Percentiles rank a stretch among this genome's conserved stretches.
These are phyloP conservation scores for Erynnis tages DNA, from an alignment of 2,888 invertebrate genomes.

Conservation along the genomic window DNA sequence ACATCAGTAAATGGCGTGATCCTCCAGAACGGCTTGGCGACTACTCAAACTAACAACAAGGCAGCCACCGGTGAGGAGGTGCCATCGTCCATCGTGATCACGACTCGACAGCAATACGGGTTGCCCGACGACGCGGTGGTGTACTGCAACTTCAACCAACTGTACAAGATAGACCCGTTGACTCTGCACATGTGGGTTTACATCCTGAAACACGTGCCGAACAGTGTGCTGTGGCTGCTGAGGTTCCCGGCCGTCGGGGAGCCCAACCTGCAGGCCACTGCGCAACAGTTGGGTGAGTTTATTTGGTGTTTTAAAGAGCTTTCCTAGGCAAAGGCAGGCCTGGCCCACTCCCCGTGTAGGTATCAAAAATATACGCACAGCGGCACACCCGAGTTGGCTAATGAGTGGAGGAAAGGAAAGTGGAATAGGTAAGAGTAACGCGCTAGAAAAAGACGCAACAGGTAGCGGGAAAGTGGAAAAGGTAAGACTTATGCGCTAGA, in stretches of 20 bases:
- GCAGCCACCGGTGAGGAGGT: conserved; percentile 99
- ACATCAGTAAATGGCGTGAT: conserved; percentile 97
- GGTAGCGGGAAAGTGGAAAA: too few relatives aligned
- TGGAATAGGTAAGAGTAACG: too few relatives aligned
- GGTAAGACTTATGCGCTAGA: too few relatives aligned
- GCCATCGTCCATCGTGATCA: conserved; percentile 97
- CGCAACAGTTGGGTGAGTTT: conserved; percentile 87
- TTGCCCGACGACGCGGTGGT: conserved; percentile 98
- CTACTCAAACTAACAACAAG: conserved; percentile 98
- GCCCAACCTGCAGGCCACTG: conserved; percentile 90
- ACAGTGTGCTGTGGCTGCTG: conserved; percentile 96
- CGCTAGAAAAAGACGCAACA: too few relatives aligned
- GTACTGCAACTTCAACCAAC: conserved; percentile 99
- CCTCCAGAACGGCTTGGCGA: conserved; percentile 98
- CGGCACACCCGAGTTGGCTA: too few relatives aligned
- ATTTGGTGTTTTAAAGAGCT: background rate
- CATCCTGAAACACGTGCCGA: conserved; percentile 96
- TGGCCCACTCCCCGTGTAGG: too few relatives aligned
- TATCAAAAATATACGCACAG: too few relatives aligned
- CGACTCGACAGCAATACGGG: conserved; percentile 97
- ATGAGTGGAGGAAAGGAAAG: too few relatives aligned
- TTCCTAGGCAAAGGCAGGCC: too few relatives aligned
- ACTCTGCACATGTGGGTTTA: conserved; percentile 98
- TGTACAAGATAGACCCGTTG: conserved; percentile 99
- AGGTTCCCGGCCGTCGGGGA: conserved; percentile 97